phyloP scores from a whole-genome alignment of 2,113 vertebrate genomes.

The Globicephala melas region DNA sequence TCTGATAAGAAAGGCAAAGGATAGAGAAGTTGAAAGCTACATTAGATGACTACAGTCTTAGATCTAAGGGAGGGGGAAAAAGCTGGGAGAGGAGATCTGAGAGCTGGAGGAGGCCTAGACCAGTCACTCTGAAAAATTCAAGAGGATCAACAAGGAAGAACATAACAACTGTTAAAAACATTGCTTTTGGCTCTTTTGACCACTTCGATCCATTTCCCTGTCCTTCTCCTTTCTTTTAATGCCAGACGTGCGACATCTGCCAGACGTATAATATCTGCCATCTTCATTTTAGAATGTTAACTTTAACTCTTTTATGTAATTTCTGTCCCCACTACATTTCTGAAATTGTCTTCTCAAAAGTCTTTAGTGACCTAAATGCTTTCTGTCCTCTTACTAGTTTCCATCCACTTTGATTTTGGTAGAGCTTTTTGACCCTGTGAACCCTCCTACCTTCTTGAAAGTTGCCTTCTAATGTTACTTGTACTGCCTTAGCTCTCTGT shows the following conservation, averaged over 20 bases:
- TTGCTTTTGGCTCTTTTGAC: background rate
- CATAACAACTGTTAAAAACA: background rate
- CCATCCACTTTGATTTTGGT: background rate
- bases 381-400: background rate
- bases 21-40: background rate
- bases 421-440: background rate
- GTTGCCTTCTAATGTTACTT: background rate
- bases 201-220: background rate
- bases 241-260: background rate
- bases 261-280: background rate
- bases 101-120: background rate
- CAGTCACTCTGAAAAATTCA: background rate
- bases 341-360: background rate
- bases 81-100: background rate
- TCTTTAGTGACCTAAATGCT: background rate
- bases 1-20: background rate
- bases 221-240: background rate
- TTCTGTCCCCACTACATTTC: background rate
- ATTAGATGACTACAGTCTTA: background rate
- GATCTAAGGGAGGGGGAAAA: background rate
- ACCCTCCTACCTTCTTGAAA: background rate
- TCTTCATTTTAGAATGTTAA: background rate
- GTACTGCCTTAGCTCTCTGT: background rate
- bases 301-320: background rate
- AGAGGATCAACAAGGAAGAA: background rate